Base-by-base conservation (phyloP, 2,113 vertebrate species). In the Poeciliopsis prolifica region DNA sequence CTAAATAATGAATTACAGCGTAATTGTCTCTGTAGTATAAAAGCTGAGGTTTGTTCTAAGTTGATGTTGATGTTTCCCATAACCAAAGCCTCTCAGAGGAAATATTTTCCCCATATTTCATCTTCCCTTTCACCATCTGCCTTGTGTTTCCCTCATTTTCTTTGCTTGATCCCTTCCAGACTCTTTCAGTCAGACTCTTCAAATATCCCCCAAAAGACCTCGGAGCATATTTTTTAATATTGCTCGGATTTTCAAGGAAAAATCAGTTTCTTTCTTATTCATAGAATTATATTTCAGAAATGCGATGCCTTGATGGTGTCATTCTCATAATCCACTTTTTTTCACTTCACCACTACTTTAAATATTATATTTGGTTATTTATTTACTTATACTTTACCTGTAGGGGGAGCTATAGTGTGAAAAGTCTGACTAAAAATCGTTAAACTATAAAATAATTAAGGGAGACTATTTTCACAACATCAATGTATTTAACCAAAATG, bases 41-140 rank as follows among this genome's bases (percentile, higher is more conserved):
- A 74, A 74, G 17, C 70, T 77, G 19, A 73, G 26, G 33, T 60
- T 62, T 51, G 30, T 74, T 54, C 24, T 17, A 0, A 30, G 51
- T 70, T 71, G 54, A 33, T 68, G 31, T 33, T 77, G 67, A 71
- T 35, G 54, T 66, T 54, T 51, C 69, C 22, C n/a, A 72, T 62
- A 58, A 68, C 48, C 73, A 14, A 75, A 29, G 29, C 13, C 30
- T 13, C 30, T 35, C 26, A 64, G 31, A 26, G 65, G 72, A 68
- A 63, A 61, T 30, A 33, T 70, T 75, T 75, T 60, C 9, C 44
- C 7, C 19, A 29, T 60, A 29, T 48, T 51, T 72, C 24, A 33
- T 62, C 7, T 62, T 79, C 14, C 54, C n/a, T 33, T 73, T 51
- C 66, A 64, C 19, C 61, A 75, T 77, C 72, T 62, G 66, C 77